phyloP scores from a whole-genome alignment of 1,140 invertebrate species.

The Drosophila carrolli region DNA sequence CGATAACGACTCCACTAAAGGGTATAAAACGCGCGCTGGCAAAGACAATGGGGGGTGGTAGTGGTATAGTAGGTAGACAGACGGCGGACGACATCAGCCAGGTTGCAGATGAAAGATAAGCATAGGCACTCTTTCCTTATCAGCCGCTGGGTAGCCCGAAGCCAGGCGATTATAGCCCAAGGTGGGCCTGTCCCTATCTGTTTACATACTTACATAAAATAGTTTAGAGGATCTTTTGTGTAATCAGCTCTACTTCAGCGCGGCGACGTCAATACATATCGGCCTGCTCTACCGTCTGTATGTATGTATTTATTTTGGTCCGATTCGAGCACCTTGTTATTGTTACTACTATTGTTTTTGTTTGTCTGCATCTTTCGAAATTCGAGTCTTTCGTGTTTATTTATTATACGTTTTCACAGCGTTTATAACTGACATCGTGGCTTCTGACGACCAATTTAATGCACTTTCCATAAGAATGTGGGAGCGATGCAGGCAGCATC shows the following conservation, averaged over 20 bases:
- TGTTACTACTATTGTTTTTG: conserved; percentile 77
- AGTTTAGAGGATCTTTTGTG: conserved; percentile 54
- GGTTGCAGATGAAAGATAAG: conserved; percentile 58
- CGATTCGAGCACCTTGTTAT: conserved; percentile 74
- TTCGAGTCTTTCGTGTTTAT: neutral
- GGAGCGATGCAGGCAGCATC: conserved; percentile 41
- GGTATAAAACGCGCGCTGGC: conserved; percentile 46
- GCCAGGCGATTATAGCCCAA: conserved; percentile 38
- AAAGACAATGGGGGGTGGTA: conserved; percentile 46
- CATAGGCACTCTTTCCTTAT: conserved; percentile 50
- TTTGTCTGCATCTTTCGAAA: conserved; percentile 46
- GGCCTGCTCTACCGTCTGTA: conserved; percentile 23
- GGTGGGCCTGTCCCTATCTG: conserved; percentile 53
- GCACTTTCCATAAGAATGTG: conserved; percentile 34
- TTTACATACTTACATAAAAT: conserved; percentile 61
- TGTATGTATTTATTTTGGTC: conserved; percentile 78
- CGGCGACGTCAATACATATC: conserved; percentile 56
- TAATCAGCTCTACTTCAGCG: conserved; percentile 49
- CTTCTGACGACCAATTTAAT: conserved; percentile 18
- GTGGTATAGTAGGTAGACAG: conserved; percentile 13
- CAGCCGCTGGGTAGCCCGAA: conserved; percentile 21
- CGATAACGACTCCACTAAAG: neutral
- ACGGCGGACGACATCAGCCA: conserved; percentile 23
- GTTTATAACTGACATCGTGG: neutral
- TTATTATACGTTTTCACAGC: neutral